Conservation (phyloP, 2,888 invertebrate genomes). For the Terebella lapidaria region DNA sequence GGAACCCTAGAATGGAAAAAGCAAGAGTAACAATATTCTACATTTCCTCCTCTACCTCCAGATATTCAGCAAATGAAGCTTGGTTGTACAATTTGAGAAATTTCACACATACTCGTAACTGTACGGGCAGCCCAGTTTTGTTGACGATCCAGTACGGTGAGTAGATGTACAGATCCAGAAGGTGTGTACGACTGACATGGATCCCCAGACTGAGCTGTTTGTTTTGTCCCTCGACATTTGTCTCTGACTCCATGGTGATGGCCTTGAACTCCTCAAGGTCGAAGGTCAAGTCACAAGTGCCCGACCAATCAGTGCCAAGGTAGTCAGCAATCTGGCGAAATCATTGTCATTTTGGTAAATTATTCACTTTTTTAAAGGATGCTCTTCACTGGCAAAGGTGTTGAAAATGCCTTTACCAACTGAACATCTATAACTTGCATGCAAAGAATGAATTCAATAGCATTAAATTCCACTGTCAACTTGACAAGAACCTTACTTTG, state of each 20-base stretch:
- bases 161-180: constrained; percentile 62
- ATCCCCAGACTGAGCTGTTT: constrained; percentile 68
- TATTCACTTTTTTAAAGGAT: background rate
- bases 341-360: background rate
- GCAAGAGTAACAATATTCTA: background rate
- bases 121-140: constrained; percentile 52
- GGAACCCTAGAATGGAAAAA: constrained; percentile 40
- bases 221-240: constrained; percentile 63
- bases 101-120: constrained; percentile 64
- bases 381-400: too few species aligned
- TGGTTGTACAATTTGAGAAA: too few species aligned
- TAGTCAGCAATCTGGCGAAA: constrained; percentile 60
- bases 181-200: constrained; percentile 61
- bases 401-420: background rate
- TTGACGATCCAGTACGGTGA: constrained; percentile 53
- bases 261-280: constrained; percentile 62
- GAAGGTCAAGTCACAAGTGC: constrained; percentile 65
- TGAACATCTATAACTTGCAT: background rate
- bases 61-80: too few species aligned
- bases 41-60: too few species aligned
- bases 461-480: background rate
- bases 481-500: background rate
- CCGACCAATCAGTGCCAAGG: constrained; percentile 67
- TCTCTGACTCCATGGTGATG: constrained; percentile 65
- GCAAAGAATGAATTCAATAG: background rate